Evolutionary conservation across 1,140 invertebrate genomes (phyloP).

Genomic region (Dendrolimus kikuchii): DNA sequence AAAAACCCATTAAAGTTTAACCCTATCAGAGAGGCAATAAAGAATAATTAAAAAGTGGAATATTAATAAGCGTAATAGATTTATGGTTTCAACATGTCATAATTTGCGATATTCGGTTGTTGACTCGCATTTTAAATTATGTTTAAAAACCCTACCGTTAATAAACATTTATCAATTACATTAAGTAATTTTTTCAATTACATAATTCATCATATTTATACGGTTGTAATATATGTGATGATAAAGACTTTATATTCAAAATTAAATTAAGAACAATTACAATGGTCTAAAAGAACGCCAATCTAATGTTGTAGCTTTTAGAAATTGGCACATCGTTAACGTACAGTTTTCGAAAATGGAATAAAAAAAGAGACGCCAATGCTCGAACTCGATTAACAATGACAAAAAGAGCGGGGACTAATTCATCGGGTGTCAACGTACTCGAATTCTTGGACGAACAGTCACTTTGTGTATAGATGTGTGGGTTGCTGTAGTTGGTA

Average conservation of each 20-base stretch:
- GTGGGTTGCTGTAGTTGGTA: no score
- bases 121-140: no score
- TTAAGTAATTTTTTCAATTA: no score
- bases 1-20: neutral
- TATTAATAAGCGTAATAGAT: constrained; percentile 1
- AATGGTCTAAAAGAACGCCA: no score
- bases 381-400: constrained; percentile 19
- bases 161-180: no score
- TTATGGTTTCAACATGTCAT: neutral
- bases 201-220: no score
- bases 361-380: constrained; percentile 3
- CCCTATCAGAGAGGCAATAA: no score
- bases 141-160: no score
- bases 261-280: no score
- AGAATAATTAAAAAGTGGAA: neutral
- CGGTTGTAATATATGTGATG: no score
- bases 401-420: constrained; percentile 25
- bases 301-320: neutral
- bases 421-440: constrained; percentile 23
- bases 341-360: neutral
- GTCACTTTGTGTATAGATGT: constrained; percentile 8
- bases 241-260: no score
- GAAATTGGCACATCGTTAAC: constrained; percentile 5
- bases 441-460: constrained; percentile 12
- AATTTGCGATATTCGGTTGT: no score